phyloP scores from a whole-genome alignment of 92 coral and sea anemone species.

The Zoanthus sansibaricus region DNA sequence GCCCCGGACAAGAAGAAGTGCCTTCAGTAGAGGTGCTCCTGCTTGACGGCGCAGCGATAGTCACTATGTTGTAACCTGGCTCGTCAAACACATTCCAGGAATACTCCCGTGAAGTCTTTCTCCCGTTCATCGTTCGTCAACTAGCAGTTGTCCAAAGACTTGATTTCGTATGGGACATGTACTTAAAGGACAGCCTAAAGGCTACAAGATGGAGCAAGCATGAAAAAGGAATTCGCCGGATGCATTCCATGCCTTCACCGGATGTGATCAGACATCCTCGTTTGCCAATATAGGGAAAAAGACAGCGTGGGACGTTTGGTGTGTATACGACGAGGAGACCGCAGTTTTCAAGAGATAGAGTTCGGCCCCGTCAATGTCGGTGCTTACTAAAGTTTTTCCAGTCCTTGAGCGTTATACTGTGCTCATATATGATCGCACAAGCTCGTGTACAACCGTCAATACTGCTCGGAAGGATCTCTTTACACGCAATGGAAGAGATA shows the following conservation, averaged over 20 bases:
- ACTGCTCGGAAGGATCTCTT: conserved; percentile 65
- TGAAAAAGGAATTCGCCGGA: too few relatives aligned
- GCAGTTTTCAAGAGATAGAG: too few relatives aligned
- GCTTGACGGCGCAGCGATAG: conserved; percentile 48
- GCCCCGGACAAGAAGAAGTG: too few relatives aligned
- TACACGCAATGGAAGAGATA: conserved; percentile 39
- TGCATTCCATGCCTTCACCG: too few relatives aligned
- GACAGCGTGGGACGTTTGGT: too few relatives aligned
- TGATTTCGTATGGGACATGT: conserved; percentile 55
- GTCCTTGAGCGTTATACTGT: conserved; percentile 60
- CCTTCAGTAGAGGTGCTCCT: too few relatives aligned
- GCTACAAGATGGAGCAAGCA: conserved; percentile 2
- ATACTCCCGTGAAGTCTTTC: conserved; percentile 43
- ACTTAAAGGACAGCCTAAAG: conserved; percentile 47
- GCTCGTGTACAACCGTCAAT: conserved; percentile 60
- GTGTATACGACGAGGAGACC: too few relatives aligned
- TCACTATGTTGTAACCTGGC: conserved; percentile 45
- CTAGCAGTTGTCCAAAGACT: conserved; percentile 40
- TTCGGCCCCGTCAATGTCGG: conserved; percentile 9
- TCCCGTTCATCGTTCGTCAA: conserved; percentile 46
- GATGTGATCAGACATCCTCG: too few relatives aligned
- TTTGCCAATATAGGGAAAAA: too few relatives aligned
- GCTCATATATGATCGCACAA: conserved; percentile 55
- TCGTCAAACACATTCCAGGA: conserved; percentile 3
- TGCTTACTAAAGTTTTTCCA: conserved; percentile 10